Conservation (phyloP, 2,113 vertebrate genomes). For the Colaptes auratus region DNA sequence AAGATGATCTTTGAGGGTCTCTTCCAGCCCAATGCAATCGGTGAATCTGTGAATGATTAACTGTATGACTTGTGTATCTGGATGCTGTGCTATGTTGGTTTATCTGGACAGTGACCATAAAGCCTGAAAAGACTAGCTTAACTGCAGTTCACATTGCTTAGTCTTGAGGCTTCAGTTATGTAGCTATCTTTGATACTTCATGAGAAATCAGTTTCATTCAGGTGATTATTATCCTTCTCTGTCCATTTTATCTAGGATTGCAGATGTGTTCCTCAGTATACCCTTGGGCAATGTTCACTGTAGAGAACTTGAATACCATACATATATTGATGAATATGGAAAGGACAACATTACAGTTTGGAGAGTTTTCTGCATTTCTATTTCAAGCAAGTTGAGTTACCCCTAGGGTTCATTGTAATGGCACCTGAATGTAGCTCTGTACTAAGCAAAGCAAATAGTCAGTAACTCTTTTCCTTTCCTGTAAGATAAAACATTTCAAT, state of each 20-base stretch:
- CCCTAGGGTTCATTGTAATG: constrained; percentile 21
- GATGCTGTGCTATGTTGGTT: neutral
- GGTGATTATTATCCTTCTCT: neutral
- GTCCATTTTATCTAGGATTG: neutral
- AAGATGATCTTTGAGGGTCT: no score
- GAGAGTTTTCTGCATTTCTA: neutral
- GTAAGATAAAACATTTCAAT: constrained; percentile 3
- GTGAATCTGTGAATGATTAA: neutral
- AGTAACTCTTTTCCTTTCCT: constrained; percentile 17
- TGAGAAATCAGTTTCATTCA: neutral
- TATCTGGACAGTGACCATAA: neutral
- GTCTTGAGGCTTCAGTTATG: neutral
- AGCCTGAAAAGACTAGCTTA: neutral
- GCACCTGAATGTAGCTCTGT: neutral
- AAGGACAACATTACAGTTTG: neutral
- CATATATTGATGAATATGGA: neutral
- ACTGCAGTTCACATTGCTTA: neutral
- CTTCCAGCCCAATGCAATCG: no score
- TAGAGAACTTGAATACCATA: neutral
- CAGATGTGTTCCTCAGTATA: neutral
- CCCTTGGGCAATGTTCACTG: neutral
- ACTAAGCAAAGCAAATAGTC: constrained; percentile 36
- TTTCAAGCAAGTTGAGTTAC: neutral
- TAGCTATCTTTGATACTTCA: neutral
- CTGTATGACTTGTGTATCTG: no score